Evolutionary conservation across 2,113 vertebrate genomes (phyloP).

Genomic region (Grammomys surdaster): DNA sequence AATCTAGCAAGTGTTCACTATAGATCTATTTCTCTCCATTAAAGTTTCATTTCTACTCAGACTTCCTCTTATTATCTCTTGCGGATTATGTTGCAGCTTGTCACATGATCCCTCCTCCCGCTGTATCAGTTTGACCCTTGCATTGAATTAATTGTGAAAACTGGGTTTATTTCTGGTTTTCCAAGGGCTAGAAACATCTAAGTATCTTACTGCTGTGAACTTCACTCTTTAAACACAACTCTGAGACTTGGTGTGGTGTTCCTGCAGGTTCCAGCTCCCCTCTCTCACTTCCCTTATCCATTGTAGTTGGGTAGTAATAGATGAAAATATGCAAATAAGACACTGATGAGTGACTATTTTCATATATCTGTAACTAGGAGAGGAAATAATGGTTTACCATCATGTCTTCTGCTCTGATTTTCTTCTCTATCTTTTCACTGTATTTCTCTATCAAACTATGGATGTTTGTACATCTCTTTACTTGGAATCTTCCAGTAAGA

Average conservation of each 20-base stretch:
- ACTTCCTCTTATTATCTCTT: conserved; percentile 64
- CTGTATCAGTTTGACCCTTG: not conserved
- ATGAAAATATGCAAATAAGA: no score
- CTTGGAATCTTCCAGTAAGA: not conserved
- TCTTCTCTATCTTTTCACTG: not conserved
- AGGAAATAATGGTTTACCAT: not conserved
- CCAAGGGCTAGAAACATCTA: not conserved
- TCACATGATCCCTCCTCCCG: not conserved
- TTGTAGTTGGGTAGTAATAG: not conserved
- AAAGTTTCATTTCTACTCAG: conserved; percentile 75
- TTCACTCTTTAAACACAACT: not conserved
- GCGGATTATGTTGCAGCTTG: not conserved
- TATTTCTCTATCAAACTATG: rapidly evolving
- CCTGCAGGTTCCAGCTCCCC: not conserved
- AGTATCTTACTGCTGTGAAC: not conserved
- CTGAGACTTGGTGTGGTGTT: not conserved
- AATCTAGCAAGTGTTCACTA: conserved; percentile 20
- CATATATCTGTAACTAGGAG: not conserved
- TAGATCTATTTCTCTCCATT: conserved; percentile 58
- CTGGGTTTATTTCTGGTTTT: not conserved
- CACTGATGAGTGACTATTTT: not conserved
- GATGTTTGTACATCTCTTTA: not conserved
- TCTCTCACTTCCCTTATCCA: not conserved
- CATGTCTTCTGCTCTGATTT: not conserved
- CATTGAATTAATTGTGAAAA: not conserved